Evolutionary conservation across 2,888 invertebrate species (phyloP), one percentile per base, ranked within the genome.

Genomic region (Tuta absoluta): DNA sequence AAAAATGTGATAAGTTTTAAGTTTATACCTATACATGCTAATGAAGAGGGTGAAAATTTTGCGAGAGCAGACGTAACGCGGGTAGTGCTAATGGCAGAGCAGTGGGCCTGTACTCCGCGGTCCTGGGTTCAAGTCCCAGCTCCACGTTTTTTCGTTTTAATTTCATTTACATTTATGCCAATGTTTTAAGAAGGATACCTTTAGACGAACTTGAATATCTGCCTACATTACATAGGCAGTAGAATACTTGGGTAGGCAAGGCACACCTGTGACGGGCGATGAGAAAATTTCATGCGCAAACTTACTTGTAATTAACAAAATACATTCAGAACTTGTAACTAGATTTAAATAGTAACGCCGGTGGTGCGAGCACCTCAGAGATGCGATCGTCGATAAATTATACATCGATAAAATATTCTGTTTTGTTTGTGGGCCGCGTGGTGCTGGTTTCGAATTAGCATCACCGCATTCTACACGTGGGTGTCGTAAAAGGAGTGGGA

Each of bases 251-350:
- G 8, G 45, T 61, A 61, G 63, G 64, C 69, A 72, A 73, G 69
- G 72, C 81, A 72, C 87, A 86, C 87, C 86, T 88, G 89, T 75
- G 79, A 71, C 78, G 72, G 72, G 59, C 33, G 71, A 74, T 81
- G 72, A 74, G 82, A 86, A 86, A 88, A 89, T 88, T 90, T 90
- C 87, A 84, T 87, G 85, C 84, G 75, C 80, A 80, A 85, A 87
- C 86, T 89, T 85, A 82, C 81, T 82, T 83, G 87, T 90, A 90
- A 91, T 91, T 89, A 87, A 89, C 89, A 89, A 89, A 91, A 91
- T 89, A 89, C 89, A 90, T 90, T 90, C 89, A 84, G 80, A 90
- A 91, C 89, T 91, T 89, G 87, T 91, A 91, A 91, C 91, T 87
- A 82, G 89, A 90, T 91, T 91, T 90, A 89, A 89, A 89, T 89